A percentile compares a stretch with the other conserved stretches of the same genome.
Evolutionary conservation across 2,113 vertebrate species (phyloP).

Genomic region (Regulus satrapa): DNA sequence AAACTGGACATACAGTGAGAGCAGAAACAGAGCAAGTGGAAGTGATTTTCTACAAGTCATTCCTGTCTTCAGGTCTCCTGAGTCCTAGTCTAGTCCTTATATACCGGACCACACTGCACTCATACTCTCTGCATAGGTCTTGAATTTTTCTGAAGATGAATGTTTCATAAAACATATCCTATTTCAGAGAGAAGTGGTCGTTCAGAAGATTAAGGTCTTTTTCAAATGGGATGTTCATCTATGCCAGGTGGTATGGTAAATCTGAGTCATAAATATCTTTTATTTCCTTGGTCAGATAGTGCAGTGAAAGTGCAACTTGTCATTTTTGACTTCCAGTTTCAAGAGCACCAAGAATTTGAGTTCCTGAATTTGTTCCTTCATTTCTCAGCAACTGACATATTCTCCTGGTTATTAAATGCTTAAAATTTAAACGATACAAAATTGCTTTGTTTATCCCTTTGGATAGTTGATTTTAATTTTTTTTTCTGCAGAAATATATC

Average conservation of each 20-base stretch:
- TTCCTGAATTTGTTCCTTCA: neutral
- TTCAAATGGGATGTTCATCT: constrained; percentile 52
- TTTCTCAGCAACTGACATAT: neutral
- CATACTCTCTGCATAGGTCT: neutral
- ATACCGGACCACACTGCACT: neutral
- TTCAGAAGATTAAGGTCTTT: constrained; percentile 57
- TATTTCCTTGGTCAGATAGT: constrained; percentile 26
- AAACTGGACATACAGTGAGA: neutral
- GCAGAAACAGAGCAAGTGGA: neutral
- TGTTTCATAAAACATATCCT: constrained; percentile 51
- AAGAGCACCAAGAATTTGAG: neutral
- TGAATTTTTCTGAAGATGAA: constrained; percentile 22
- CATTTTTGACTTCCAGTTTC: constrained; percentile 34
- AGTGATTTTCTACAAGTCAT: neutral
- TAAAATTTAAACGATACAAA: constrained; percentile 1
- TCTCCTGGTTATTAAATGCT: neutral
- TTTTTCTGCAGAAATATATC: neutral
- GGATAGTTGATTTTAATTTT: neutral
- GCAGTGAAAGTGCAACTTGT: constrained; percentile 24
- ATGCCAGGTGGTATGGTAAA: constrained; percentile 53
- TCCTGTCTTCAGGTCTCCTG: neutral
- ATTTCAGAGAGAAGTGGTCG: constrained; percentile 46
- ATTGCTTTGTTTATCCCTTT: neutral
- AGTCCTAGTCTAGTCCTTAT: neutral
- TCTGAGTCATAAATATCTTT: constrained; percentile 52